Conservation (phyloP, 2,113 vertebrate genomes). For the Solea solea region DNA sequence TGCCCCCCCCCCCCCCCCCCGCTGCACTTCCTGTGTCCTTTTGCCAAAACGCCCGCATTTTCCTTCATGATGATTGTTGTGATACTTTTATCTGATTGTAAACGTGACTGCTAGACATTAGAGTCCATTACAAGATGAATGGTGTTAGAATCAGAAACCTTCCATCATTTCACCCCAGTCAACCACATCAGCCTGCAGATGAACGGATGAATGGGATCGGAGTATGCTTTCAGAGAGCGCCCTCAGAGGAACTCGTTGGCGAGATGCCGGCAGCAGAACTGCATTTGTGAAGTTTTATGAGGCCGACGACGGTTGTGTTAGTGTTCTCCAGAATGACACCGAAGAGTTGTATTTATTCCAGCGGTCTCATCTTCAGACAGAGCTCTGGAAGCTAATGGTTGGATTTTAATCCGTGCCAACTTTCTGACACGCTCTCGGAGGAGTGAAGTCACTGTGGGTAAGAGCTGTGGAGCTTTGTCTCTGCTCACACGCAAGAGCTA, state of each 20-base stretch:
- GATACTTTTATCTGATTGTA: slow-evolving; percentile 28
- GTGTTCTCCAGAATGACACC: slow-evolving; percentile 18
- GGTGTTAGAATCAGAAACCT: slow-evolving; percentile 6
- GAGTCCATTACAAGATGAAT: slow-evolving; percentile 5
- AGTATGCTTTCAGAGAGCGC: neutral
- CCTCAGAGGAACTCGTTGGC: slow-evolving; percentile 13
- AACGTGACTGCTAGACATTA: slow-evolving; percentile 26
- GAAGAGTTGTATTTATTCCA: slow-evolving; percentile 30
- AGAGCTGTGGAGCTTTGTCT: neutral
- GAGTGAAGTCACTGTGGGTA: slow-evolving; percentile 24
- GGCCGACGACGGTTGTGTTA: slow-evolving; percentile 43
- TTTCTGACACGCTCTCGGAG: neutral
- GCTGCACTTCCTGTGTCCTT: slow-evolving; percentile 13
- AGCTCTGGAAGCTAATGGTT: slow-evolving; percentile 18
- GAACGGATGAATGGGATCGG: neutral
- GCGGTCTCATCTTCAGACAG: neutral
- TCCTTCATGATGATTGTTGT: slow-evolving; percentile 4
- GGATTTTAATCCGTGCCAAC: slow-evolving; percentile 29
- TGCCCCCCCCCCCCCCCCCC: neutral
- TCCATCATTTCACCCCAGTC: neutral
- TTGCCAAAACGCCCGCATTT: slow-evolving; percentile 4
- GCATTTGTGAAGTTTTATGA: slow-evolving; percentile 31
- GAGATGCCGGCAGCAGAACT: slow-evolving; percentile 5
- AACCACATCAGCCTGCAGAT: slow-evolving; percentile 11
- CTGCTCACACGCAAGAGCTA: neutral